Percentiles rank a stretch among this genome's conserved stretches.
Evolutionary conservation across 2,888 invertebrate species (phyloP).

Genomic region (Melanchra persicariae): DNA sequence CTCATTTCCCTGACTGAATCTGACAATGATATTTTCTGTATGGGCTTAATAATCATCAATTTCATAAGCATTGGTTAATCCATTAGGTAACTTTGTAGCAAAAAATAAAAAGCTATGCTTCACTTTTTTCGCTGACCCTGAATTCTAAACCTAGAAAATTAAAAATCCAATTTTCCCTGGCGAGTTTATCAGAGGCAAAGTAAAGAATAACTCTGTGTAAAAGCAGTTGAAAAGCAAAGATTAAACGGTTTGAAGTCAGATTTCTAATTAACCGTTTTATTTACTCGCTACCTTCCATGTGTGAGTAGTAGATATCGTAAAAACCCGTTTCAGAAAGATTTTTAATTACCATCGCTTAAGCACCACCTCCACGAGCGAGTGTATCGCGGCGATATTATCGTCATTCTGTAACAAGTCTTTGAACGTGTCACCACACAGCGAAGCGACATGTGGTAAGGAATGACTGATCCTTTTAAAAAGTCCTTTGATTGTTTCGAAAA

Average conservation of each 20-base stretch:
- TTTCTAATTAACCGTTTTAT: conserved; percentile 8
- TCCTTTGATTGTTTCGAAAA: no score
- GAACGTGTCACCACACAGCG: no score
- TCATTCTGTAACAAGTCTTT: background rate
- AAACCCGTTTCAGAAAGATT: background rate
- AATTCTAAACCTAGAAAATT: background rate
- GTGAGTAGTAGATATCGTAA: no score
- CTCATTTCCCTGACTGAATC: no score
- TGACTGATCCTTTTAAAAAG: no score
- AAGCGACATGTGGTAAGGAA: no score
- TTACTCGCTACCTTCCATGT: background rate
- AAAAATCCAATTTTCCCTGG: background rate
- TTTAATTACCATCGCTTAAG: conserved; percentile 1
- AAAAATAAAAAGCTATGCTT: background rate
- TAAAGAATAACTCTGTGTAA: background rate
- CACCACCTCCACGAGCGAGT: background rate
- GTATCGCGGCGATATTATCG: background rate
- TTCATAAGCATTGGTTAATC: background rate
- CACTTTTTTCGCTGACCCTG: background rate
- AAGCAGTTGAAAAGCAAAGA: background rate
- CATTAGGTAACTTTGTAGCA: background rate
- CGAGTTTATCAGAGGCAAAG: background rate
- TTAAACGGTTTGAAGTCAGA: background rate
- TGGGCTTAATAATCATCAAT: background rate
- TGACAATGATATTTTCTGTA: no score